phyloP scores from a whole-genome alignment of 2,797 vertebrate genomes.

The Coccyzus lansbergi region DNA sequence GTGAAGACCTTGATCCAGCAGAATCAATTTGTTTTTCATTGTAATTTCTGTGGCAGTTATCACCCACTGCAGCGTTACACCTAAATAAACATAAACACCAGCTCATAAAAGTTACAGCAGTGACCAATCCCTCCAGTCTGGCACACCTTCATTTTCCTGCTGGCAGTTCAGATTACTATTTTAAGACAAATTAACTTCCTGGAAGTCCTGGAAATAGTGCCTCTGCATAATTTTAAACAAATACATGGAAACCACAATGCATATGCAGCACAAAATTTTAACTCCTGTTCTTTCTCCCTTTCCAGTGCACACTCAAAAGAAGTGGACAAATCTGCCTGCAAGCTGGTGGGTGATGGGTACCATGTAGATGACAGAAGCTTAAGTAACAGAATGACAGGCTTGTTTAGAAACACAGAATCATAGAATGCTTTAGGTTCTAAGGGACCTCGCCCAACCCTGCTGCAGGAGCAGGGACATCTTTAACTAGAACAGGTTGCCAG shows the following conservation, averaged over 20 bases:
- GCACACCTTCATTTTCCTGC: background rate
- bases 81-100: background rate
- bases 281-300: background rate
- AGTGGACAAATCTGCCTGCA: background rate
- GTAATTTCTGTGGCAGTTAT: background rate
- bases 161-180: background rate
- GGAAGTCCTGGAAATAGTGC: background rate
- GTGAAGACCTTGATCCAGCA: background rate
- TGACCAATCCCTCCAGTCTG: rapidly evolving
- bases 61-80: background rate
- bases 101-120: background rate
- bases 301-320: background rate
- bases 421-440: too few species aligned
- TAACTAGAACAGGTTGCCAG: too few species aligned
- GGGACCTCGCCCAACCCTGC: too few species aligned
- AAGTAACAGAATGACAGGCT: background rate
- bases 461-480: too few species aligned
- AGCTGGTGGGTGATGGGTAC: background rate
- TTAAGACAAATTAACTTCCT: background rate
- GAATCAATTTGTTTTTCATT: rapidly evolving
- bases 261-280: background rate
- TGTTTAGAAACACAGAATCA: too few species aligned
- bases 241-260: background rate
- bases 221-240: background rate
- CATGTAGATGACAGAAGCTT: background rate